Base-by-base conservation (phyloP, 2,888 invertebrate species). In the Drosophila greeni region DNA sequence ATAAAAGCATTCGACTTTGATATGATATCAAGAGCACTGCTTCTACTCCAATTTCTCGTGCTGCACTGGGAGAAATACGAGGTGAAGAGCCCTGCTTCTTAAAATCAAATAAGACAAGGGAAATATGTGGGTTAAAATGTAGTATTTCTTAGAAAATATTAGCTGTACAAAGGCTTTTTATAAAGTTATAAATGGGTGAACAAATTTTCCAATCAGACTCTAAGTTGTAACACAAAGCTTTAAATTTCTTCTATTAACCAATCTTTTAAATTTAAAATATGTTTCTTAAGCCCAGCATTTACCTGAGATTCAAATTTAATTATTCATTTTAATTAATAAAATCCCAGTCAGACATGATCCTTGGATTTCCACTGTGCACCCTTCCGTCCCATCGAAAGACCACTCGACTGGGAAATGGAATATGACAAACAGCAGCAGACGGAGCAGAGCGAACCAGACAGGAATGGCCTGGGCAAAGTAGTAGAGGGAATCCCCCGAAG, bases 341-440 rank as follows among this genome's bases (percentile, higher is more conserved):
- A 29, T 45, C 29, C 18, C 1, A 9, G 14, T 14, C 31, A 31
- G 29, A 14, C 29, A 8, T 2, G 5, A 5, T 37, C 7, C 18
- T 20, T 37, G 1, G 18, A 39, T 39, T 37, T 31, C 42, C n/a
- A 2, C 45, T 31, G 59, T 45, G 60, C 61, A 47, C 16, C 33
- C 23, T 33, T 37, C 7, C 24, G 2, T 29, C 37, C 54, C 39
- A 48, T 62, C 66, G 47, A 54, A 66, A 34, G 39, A 34, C 43
- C 66, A 65, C 52, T 49, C 37, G 57, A 23, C 33, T 37, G 37
- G 39, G 49, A 37, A 57, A 26, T 40, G 61, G 43, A 54, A 48
- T 62, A 65, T 65, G 65, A 62, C 62, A 62, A 61, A 64, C 52
- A 45, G 64, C 43, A 42, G 53, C 45, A 64, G 53, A 42, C 61